Conservation (phyloP, 92 coral and sea anemone species). For the Actinernus sp. region DNA sequence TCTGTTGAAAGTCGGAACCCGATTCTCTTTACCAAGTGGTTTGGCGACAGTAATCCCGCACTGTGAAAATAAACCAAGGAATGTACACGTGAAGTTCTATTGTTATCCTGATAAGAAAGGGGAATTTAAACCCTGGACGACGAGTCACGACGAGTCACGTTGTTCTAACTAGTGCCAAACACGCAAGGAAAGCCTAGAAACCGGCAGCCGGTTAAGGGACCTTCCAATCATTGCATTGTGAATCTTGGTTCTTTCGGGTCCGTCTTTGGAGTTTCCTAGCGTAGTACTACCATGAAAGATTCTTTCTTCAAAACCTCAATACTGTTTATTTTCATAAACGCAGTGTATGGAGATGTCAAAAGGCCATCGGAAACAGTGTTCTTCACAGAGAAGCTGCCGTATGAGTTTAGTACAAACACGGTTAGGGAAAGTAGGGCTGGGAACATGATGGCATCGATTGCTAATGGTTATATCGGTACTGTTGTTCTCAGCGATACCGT, state of each 20-base stretch:
- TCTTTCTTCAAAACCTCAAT: not conserved
- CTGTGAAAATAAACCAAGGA: too few relatives aligned
- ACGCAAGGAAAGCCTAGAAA: too few relatives aligned
- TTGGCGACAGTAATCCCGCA: too few relatives aligned
- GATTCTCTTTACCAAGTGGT: too few relatives aligned
- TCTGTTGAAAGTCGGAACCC: too few relatives aligned
- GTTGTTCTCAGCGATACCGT: constrained; percentile 77
- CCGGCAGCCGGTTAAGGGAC: too few relatives aligned
- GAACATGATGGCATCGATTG: constrained; percentile 84
- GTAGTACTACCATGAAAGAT: constrained; percentile 2
- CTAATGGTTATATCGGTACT: constrained; percentile 81
- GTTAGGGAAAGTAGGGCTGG: constrained; percentile 61
- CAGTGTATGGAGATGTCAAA: not conserved
- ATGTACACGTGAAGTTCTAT: too few relatives aligned
- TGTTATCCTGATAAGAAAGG: too few relatives aligned
- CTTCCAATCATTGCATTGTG: too few relatives aligned
- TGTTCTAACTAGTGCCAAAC: too few relatives aligned
- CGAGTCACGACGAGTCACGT: too few relatives aligned
- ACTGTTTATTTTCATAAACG: not conserved
- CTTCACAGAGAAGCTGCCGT: constrained; percentile 63
- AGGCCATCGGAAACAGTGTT: constrained; percentile 67
- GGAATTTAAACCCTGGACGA: too few relatives aligned
- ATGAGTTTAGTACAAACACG: constrained; percentile 40
- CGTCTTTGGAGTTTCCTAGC: not conserved
- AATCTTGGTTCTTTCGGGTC: not conserved